A percentile compares a stretch with the other conserved stretches of the same genome.
These are phyloP conservation scores for Lamprologus sp. DNA, from an alignment of 2,113 vertebrate species.

Conservation along the genomic window DNA sequence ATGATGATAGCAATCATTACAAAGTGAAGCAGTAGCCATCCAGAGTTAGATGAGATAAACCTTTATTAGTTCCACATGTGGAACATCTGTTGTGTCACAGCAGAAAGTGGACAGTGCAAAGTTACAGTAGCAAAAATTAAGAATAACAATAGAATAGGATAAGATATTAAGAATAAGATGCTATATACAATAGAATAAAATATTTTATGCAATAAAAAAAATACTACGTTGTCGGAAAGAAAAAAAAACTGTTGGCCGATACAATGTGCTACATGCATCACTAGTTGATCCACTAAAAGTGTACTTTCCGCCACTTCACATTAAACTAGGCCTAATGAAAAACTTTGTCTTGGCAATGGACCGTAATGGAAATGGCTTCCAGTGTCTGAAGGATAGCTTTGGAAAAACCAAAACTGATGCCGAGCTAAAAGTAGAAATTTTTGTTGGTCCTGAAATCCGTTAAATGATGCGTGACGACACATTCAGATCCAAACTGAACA, in stretches of 20 bases:
- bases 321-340: background rate
- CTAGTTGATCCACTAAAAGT: background rate
- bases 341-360: background rate
- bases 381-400: background rate
- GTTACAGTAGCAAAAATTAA: background rate
- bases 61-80: background rate
- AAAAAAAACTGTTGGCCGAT: accelerated
- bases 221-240: background rate
- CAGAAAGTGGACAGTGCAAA: background rate
- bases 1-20: background rate
- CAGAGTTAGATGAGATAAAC: background rate
- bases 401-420: background rate
- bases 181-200: background rate
- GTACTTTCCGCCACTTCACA: background rate
- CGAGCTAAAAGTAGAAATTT: background rate
- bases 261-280: background rate
- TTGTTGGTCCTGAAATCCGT: background rate
- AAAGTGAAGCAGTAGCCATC: background rate
- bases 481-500: background rate
- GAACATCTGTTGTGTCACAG: background rate
- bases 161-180: background rate
- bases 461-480: background rate
- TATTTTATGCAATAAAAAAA: background rate
- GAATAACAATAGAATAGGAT: background rate
- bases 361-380: background rate